These are phyloP conservation scores for Menidia beryllina DNA, from an alignment of 2,113 vertebrate genomes.

Conservation along the genomic window DNA sequence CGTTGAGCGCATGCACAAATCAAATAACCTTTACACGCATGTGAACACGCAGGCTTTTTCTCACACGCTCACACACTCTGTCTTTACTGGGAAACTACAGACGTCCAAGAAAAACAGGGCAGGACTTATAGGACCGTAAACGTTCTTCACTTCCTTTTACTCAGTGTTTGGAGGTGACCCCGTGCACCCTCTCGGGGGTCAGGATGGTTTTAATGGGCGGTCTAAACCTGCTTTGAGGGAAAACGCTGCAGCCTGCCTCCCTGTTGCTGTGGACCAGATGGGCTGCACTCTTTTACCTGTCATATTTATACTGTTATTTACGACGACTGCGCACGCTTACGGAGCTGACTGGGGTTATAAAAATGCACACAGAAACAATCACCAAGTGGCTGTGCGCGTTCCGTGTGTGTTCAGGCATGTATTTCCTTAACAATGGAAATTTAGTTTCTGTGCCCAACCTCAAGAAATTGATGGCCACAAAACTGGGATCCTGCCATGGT, in stretches of 20 bases:
- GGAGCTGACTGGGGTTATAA: slow-evolving; percentile 42
- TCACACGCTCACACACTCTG: neutral
- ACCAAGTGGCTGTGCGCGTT: slow-evolving; percentile 9
- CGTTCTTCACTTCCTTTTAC: slow-evolving; percentile 33
- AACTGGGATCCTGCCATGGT: slow-evolving; percentile 57
- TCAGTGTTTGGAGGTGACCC: slow-evolving; percentile 43
- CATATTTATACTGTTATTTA: slow-evolving; percentile 59
- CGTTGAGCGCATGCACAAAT: slow-evolving; percentile 22
- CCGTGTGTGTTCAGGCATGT: slow-evolving; percentile 53
- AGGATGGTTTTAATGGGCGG: slow-evolving; percentile 33
- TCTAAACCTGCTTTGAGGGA: slow-evolving; percentile 8
- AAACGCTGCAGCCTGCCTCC: slow-evolving; percentile 9
- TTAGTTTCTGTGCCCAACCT: slow-evolving; percentile 68
- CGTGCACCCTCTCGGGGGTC: slow-evolving; percentile 34
- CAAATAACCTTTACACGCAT: slow-evolving; percentile 3
- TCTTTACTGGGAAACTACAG: slow-evolving; percentile 32
- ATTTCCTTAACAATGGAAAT: slow-evolving; percentile 77
- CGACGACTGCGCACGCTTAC: slow-evolving; percentile 45
- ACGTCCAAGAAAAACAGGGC: slow-evolving; percentile 50
- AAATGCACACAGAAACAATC: slow-evolving; percentile 43
- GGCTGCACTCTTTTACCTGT: slow-evolving; percentile 53
- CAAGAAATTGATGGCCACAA: slow-evolving; percentile 70
- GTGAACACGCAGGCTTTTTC: neutral
- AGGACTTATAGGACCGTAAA: slow-evolving; percentile 48
- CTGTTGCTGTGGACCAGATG: slow-evolving; percentile 61